These are phyloP conservation scores for Poecile montanus DNA, from an alignment of 2,797 vertebrate genomes.

Conservation along the genomic window DNA sequence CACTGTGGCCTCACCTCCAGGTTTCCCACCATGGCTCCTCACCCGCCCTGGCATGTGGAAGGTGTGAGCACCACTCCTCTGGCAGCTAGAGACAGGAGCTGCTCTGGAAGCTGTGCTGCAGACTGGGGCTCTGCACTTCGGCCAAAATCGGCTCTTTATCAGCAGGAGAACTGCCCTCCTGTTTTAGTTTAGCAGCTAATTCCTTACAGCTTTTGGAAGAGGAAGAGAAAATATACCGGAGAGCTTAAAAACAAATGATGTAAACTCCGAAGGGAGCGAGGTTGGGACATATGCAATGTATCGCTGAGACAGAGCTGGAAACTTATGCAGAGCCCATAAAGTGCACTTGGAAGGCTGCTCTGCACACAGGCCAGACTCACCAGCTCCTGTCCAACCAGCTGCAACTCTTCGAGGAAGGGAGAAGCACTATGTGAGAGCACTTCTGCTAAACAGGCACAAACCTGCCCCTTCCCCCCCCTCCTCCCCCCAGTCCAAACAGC, in stretches of 20 bases:
- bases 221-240: conserved; percentile 62
- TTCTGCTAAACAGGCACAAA: conserved; percentile 1
- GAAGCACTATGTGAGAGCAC: neutral
- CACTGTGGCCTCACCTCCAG: neutral
- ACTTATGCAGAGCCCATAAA: conserved; percentile 44
- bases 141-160: conserved; percentile 47
- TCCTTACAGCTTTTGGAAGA: conserved; percentile 68
- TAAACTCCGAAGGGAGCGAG: conserved; percentile 69
- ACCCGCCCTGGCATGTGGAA: fast-evolving
- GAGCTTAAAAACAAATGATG: conserved; percentile 79
- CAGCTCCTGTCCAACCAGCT: conserved; percentile 42
- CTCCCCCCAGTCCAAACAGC: neutral
- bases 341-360: conserved; percentile 62
- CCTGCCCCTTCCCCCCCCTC: neutral
- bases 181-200: conserved; percentile 70
- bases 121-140: neutral
- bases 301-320: conserved; percentile 70
- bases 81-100: conserved; percentile 3
- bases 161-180: conserved; percentile 51
- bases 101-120: neutral
- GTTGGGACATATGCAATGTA: conserved; percentile 58
- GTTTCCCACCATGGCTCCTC: neutral
- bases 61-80: neutral
- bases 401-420: neutral
- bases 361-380: conserved; percentile 15